Conservation (phyloP, 2,888 invertebrate genomes). For the Megalurothrips usitatus region DNA sequence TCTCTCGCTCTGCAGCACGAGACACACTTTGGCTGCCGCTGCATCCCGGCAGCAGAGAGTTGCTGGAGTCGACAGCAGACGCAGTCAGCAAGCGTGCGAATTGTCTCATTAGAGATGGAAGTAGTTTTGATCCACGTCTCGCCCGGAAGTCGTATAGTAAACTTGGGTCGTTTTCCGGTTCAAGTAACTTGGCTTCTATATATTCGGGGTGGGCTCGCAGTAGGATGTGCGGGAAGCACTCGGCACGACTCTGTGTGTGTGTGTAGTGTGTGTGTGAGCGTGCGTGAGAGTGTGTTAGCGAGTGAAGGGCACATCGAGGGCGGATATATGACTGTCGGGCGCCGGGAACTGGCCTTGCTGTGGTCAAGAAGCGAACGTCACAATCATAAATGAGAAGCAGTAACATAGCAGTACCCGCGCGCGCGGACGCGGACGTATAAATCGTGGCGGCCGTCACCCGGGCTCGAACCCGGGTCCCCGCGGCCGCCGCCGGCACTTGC, state of each 20-base stretch:
- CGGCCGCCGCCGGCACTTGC: no score
- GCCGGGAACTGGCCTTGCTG: neutral
- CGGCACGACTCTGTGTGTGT: neutral
- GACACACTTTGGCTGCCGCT: neutral
- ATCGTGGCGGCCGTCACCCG: neutral
- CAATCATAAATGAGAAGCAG: neutral
- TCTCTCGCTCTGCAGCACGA: neutral
- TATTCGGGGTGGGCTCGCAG: neutral
- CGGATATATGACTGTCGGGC: neutral
- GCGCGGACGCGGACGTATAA: no score
- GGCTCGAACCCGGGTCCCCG: no score
- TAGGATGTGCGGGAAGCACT: neutral
- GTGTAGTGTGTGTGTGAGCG: neutral
- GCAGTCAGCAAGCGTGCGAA: neutral
- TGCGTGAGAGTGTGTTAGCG: neutral
- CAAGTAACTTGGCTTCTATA: constrained; percentile 25
- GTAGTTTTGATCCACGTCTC: constrained; percentile 21
- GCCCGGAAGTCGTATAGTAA: neutral
- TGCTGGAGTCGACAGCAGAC: neutral
- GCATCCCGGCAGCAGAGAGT: neutral
- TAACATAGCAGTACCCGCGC: no score
- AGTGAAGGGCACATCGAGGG: neutral
- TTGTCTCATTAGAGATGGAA: constrained; percentile 2
- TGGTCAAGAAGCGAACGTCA: neutral
- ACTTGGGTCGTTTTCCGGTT: constrained; percentile 26